A percentile compares a stretch with the other conserved stretches of the same genome.
Conservation (phyloP, 2,797 vertebrate genomes). For the Etheostoma perlongum region DNA sequence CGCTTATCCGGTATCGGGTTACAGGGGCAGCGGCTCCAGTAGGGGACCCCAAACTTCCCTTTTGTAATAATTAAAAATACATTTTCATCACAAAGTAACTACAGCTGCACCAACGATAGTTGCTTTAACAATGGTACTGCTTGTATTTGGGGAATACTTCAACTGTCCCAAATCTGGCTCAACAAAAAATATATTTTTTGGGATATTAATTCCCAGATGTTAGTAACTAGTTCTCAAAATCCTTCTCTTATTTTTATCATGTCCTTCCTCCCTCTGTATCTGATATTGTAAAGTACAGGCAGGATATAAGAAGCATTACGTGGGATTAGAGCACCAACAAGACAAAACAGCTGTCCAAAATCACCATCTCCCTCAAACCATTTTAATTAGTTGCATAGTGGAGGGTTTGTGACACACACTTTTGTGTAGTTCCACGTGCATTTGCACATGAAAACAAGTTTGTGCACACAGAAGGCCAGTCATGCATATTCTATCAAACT, state of each 20-base stretch:
- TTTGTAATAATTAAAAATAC: conserved; percentile 23
- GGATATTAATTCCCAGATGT: conserved; percentile 66
- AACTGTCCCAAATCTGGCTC: conserved; percentile 44
- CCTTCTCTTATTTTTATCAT: conserved; percentile 29
- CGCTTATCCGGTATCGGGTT: too few relatives aligned
- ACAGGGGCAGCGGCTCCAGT: too few relatives aligned
- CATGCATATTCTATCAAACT: conserved; percentile 53
- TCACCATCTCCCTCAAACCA: conserved; percentile 57
- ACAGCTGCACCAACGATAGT: conserved; percentile 27
- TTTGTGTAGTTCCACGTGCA: conserved; percentile 14
- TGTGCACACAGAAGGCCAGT: conserved; percentile 8
- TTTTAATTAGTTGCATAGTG: conserved; percentile 69
- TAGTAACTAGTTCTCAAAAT: conserved; percentile 55
- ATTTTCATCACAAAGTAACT: conserved; percentile 13
- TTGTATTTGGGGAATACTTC: conserved; percentile 47
- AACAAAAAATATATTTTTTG: conserved; percentile 4
- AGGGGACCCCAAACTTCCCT: not conserved
- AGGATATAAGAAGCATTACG: conserved; percentile 61
- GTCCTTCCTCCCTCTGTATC: conserved; percentile 23
- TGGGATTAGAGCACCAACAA: conserved; percentile 58
- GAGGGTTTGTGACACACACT: conserved; percentile 35
- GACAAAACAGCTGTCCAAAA: conserved; percentile 74
- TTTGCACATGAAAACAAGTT: not conserved
- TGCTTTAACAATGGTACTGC: conserved; percentile 43
- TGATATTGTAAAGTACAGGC: conserved; percentile 42